These are phyloP conservation scores for Ceratina australensis DNA, from an alignment of 1,140 invertebrate genomes.

Conservation along the genomic window DNA sequence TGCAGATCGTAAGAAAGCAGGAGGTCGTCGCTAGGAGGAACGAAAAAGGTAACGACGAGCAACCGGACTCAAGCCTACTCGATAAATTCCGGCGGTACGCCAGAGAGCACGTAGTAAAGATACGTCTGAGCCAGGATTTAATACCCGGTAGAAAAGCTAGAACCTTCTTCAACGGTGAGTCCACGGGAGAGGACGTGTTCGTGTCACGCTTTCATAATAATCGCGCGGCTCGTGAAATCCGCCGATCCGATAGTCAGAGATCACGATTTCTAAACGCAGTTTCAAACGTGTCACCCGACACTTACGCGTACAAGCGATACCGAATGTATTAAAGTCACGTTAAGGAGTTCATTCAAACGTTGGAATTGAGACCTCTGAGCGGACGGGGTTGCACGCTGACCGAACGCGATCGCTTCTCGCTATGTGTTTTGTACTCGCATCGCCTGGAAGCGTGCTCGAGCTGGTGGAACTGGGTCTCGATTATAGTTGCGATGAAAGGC, in stretches of 20 bases:
- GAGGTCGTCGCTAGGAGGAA: constrained; percentile 42
- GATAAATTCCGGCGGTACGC: constrained; percentile 74
- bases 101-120: constrained; percentile 73
- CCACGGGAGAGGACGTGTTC: constrained; percentile 42
- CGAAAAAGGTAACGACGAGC: constrained; percentile 28
- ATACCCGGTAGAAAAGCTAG: constrained; percentile 68
- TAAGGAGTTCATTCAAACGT: too few relatives aligned
- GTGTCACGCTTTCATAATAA: constrained; percentile 50
- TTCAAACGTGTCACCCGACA: too few relatives aligned
- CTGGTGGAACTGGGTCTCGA: constrained; percentile 15
- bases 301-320: too few relatives aligned
- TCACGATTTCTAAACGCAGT: neutral
- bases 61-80: constrained; percentile 55
- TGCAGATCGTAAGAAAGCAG: constrained; percentile 68
- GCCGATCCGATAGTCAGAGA: neutral
- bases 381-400: neutral
- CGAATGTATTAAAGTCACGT: too few relatives aligned
- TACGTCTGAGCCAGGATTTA: constrained; percentile 69
- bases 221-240: neutral
- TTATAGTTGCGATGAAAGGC: neutral
- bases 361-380: too few relatives aligned
- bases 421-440: neutral
- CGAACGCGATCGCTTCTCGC: neutral
- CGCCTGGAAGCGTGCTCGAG: too few relatives aligned
- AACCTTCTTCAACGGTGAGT: constrained; percentile 78